A percentile compares a stretch with the other conserved stretches of the same genome.
Evolutionary conservation across 1,140 invertebrate genomes (phyloP).

Genomic region (Parapsyche elsis): DNA sequence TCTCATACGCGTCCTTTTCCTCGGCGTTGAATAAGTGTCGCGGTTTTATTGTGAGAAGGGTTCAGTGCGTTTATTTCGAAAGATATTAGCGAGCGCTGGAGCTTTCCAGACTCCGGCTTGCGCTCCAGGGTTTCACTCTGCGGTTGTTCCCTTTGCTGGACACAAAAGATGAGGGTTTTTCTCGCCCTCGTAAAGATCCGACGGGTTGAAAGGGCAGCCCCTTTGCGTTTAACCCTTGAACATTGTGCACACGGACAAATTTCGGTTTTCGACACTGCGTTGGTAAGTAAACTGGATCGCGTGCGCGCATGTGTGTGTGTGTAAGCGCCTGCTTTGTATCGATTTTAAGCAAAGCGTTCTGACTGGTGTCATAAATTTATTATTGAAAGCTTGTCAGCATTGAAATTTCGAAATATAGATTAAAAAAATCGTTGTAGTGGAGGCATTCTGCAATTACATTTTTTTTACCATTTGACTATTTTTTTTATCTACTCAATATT

Average conservation of each 20-base stretch:
- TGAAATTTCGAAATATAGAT: too few relatives aligned
- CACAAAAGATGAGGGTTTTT: neutral
- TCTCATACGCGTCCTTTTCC: neutral
- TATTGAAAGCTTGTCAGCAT: too few relatives aligned
- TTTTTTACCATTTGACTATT: too few relatives aligned
- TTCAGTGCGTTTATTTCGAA: constrained; percentile 35
- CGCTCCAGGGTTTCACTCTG: neutral
- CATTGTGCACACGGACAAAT: neutral
- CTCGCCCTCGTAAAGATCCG: neutral
- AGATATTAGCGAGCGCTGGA: constrained; percentile 2
- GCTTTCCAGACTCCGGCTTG: neutral
- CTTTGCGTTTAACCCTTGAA: neutral
- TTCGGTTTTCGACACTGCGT: neutral
- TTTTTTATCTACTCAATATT: too few relatives aligned
- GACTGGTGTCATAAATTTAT: too few relatives aligned
- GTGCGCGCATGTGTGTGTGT: too few relatives aligned
- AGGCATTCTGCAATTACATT: too few relatives aligned
- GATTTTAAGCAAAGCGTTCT: too few relatives aligned
- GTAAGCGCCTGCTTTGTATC: too few relatives aligned
- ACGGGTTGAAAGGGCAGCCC: neutral
- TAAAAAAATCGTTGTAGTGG: too few relatives aligned
- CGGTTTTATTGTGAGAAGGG: constrained; percentile 34
- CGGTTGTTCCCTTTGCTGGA: neutral
- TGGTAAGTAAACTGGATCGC: too few relatives aligned
- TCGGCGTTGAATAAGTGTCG: constrained; percentile 28